Base-by-base conservation (phyloP, 2,888 invertebrate species). In the Aphidoletes aphidimyza region DNA sequence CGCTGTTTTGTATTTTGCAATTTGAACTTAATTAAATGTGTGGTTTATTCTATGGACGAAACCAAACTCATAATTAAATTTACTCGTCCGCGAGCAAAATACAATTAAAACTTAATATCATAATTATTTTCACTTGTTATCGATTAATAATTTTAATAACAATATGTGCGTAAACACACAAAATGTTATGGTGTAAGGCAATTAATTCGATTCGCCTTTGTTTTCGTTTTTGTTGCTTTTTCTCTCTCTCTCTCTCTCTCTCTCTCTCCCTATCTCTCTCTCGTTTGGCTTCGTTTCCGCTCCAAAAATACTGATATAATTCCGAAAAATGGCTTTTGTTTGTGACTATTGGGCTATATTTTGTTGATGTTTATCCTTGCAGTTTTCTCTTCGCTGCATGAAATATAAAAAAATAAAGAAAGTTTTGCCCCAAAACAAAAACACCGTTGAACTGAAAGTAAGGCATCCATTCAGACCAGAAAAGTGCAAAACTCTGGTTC, bases 61-160 rank as follows among this genome's bases (percentile, higher is more conserved):
- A 69, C 69, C 2, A 69, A 69, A 69, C 30, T 69, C 14, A 69
- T 69, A 69, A 69, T 69, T 69, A 34, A 69, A 69, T 69, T 30
- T n/a, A 69, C 30, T 69, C 34, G 69, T 34, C 69, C 34, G 26
- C 69, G 34, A 69, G 69, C 30, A 14, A 69, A 30, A 69, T 69
- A 69, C 69, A 69, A 69, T 69, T 69, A 69, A 69, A 69, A 34
- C 69, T 69, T 34, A 69, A 69, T 69, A 69, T 69, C 34, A 69
- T 69, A 2, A 69, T 69, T 30, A 69, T 69, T 69, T 69, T 69
- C 34, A 69, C 17, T 30, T 69, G 17, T 34, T 69, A 69, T 69
- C 69, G 69, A 69, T 69, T 69, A 19, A 30, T 30, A 26, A 69
- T 69, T 69, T 69, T 69, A 69, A 30, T n/a, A 69, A 30, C 30